Evolutionary conservation across 2,888 invertebrate species (phyloP).

Genomic region (Clanis bilineata): DNA sequence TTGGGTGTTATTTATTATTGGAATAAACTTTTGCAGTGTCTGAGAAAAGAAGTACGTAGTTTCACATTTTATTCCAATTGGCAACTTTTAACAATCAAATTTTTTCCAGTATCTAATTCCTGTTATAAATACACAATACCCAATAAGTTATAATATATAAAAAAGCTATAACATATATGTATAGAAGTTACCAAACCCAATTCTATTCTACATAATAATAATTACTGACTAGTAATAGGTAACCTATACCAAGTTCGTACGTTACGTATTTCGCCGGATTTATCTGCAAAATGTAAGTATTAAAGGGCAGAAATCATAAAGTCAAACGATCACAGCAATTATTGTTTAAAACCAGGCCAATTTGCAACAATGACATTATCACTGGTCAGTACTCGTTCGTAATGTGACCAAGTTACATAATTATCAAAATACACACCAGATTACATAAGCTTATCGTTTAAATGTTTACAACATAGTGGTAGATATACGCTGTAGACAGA

Average conservation of each 20-base stretch:
- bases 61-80: too few relatives aligned
- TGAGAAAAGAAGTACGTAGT: too few relatives aligned
- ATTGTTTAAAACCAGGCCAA: slow-evolving; percentile 23
- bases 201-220: too few relatives aligned
- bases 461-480: background rate
- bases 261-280: background rate
- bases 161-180: background rate
- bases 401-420: slow-evolving; percentile 14
- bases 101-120: too few relatives aligned
- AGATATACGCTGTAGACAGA: too few relatives aligned
- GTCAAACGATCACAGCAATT: slow-evolving; percentile 15
- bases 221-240: background rate
- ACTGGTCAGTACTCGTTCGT: background rate
- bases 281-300: background rate
- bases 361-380: slow-evolving; percentile 25
- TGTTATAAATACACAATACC: too few relatives aligned
- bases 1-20: too few relatives aligned
- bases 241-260: too few relatives aligned
- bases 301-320: slow-evolving; percentile 12
- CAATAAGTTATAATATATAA: too few relatives aligned
- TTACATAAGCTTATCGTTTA: background rate
- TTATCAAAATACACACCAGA: background rate
- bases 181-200: background rate
- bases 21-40: too few relatives aligned
- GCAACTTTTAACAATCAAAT: too few relatives aligned